Percentiles rank a stretch among this genome's conserved stretches.
These are phyloP conservation scores for Cristatella mucedo DNA, from an alignment of 2,888 invertebrate species.

Conservation along the genomic window DNA sequence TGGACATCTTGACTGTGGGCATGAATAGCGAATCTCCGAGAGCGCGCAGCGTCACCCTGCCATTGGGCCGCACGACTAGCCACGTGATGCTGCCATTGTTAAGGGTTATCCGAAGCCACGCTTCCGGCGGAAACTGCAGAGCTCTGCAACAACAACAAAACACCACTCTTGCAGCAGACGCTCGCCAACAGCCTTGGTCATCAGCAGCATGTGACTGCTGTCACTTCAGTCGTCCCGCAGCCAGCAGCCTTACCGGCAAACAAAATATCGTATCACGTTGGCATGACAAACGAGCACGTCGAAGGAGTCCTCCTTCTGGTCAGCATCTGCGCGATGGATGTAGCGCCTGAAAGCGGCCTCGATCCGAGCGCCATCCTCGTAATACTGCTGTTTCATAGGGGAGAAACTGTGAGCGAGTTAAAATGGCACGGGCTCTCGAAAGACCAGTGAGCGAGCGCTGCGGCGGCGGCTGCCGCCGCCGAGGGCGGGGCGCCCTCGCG, in stretches of 20 bases:
- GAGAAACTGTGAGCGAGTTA: slow-evolving; percentile 15
- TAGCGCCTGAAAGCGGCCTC: slow-evolving; percentile 86
- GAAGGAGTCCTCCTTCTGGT: slow-evolving; percentile 63
- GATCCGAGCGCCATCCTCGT: slow-evolving; percentile 76
- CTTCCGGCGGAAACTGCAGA: slow-evolving; percentile 87
- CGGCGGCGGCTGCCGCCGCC: not conserved
- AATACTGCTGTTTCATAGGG: slow-evolving; percentile 63
- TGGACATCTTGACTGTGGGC: slow-evolving; percentile 48
- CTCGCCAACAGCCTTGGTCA: not conserved
- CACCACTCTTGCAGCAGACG: slow-evolving; percentile 1
- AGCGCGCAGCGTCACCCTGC: slow-evolving; percentile 61
- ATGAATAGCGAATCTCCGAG: slow-evolving; percentile 82
- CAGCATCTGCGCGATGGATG: slow-evolving; percentile 69
- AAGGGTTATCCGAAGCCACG: slow-evolving; percentile 78
- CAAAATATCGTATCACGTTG: slow-evolving; percentile 76
- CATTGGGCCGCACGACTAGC: slow-evolving; percentile 64
- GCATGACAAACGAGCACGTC: slow-evolving; percentile 90
- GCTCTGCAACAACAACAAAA: slow-evolving; percentile 50
- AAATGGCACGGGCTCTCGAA: not conserved
- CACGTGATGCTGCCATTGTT: slow-evolving; percentile 86
- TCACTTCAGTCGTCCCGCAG: slow-evolving; percentile 43
- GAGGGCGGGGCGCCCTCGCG: too few species aligned
- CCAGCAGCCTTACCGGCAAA: slow-evolving; percentile 52
- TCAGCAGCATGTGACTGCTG: slow-evolving; percentile 8
- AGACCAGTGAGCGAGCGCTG: too few species aligned